A percentile compares a stretch with the other conserved stretches of the same genome.
phyloP scores from a whole-genome alignment of 1,140 invertebrate species.

The Leptinotarsa defecta region DNA sequence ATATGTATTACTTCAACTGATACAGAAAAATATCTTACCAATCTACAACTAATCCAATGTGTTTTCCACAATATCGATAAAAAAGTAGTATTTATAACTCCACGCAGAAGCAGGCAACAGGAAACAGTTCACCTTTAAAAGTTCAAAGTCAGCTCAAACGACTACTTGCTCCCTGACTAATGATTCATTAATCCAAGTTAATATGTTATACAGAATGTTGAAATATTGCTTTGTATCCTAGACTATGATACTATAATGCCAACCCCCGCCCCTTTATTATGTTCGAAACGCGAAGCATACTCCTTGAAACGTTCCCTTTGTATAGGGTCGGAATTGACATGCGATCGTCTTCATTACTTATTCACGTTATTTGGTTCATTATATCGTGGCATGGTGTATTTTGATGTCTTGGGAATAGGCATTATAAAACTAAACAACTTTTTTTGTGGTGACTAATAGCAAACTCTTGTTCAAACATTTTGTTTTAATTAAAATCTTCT shows the following conservation, averaged over 20 bases:
- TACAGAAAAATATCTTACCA: too few relatives aligned
- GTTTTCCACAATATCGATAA: too few relatives aligned
- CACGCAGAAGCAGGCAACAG: too few relatives aligned
- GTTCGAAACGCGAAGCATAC: background rate
- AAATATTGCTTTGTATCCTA: background rate
- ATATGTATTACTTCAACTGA: too few relatives aligned
- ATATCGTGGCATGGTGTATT: slow-evolving; percentile 36
- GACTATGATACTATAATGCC: slow-evolving; percentile 3
- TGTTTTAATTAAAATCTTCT: background rate
- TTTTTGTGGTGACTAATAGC: slow-evolving; percentile 31
- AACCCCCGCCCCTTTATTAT: background rate
- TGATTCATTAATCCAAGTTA: background rate
- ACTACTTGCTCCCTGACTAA: background rate
- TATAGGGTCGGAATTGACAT: slow-evolving; percentile 37
- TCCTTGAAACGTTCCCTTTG: slow-evolving; percentile 2
- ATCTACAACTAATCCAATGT: too few relatives aligned
- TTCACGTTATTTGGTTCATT: slow-evolving; percentile 45
- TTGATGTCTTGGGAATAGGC: slow-evolving; percentile 35
- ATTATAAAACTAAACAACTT: slow-evolving; percentile 32
- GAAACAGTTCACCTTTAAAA: too few relatives aligned
- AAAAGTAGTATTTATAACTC: too few relatives aligned
- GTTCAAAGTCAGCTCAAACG: background rate
- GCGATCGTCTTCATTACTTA: slow-evolving; percentile 46
- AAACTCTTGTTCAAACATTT: background rate
- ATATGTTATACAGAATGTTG: slow-evolving; percentile 4